phyloP scores from a whole-genome alignment of 2,113 vertebrate species.

The Sialia sialis region DNA sequence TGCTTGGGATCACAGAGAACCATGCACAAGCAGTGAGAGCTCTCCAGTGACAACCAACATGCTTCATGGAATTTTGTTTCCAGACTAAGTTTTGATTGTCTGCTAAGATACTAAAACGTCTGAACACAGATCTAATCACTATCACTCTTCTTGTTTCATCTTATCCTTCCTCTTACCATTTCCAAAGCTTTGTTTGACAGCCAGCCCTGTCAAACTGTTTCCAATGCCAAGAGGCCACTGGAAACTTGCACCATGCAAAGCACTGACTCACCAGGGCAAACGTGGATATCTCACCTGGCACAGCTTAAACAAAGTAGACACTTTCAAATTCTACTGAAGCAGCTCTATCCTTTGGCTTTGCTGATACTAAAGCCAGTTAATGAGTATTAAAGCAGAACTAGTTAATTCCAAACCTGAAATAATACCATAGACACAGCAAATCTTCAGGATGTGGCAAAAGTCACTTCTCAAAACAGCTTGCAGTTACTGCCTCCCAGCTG shows the following conservation, averaged over 20 bases:
- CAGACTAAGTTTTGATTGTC: background rate
- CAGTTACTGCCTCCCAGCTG: background rate
- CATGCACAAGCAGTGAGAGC: background rate
- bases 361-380: background rate
- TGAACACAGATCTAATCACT: background rate
- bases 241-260: background rate
- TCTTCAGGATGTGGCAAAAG: background rate
- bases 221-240: background rate
- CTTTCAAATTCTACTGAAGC: background rate
- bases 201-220: background rate
- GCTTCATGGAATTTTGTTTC: background rate
- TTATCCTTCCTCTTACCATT: background rate
- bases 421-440: background rate
- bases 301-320: background rate
- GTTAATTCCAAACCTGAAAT: background rate
- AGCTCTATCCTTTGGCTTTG: background rate
- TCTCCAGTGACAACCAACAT: background rate
- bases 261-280: background rate
- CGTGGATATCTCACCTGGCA: background rate
- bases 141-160: background rate
- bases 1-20: background rate
- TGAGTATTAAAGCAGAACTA: background rate
- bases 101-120: background rate
- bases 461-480: background rate
- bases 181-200: background rate